Evolutionary conservation across 2,113 vertebrate species (phyloP).

Genomic region (Pelvicachromis taeniatus): DNA sequence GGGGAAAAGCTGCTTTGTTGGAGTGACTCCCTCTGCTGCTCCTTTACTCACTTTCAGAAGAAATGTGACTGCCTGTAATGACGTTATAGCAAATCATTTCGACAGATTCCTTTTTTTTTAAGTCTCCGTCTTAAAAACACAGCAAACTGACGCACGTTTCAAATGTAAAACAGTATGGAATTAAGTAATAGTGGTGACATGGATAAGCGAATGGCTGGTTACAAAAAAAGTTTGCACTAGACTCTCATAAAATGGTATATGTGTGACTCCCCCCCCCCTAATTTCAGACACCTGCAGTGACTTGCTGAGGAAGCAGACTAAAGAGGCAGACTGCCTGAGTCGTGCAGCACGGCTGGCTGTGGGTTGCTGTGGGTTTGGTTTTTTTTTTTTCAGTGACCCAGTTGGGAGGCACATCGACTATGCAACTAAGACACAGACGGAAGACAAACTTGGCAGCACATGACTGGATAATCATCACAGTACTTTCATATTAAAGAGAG

Average conservation of each 20-base stretch:
- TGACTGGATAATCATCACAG: conserved; percentile 50
- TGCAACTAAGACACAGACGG: conserved; percentile 49
- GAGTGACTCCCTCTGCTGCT: not conserved
- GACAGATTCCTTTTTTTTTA: not conserved
- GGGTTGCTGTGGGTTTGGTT: not conserved
- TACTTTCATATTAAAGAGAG: conserved; percentile 31
- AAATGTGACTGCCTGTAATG: not conserved
- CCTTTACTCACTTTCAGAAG: not conserved
- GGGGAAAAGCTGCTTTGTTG: not conserved
- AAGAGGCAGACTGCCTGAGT: conserved; percentile 23
- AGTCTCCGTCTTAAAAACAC: not conserved
- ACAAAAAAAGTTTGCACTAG: not conserved
- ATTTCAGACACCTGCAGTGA: conserved; percentile 37
- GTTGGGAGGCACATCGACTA: conserved; percentile 56
- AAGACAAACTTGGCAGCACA: conserved; percentile 46
- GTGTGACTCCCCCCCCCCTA: not conserved
- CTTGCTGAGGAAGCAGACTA: conserved; percentile 28
- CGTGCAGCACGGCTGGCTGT: conserved; percentile 20
- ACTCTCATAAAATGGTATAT: not conserved
- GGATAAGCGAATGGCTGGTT: not conserved
- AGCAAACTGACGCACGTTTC: not conserved
- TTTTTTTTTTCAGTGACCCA: conserved; percentile 47
- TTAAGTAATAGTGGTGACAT: not conserved
- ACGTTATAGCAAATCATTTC: not conserved
- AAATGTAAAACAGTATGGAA: not conserved